A percentile compares a stretch with the other conserved stretches of the same genome.
Evolutionary conservation across 2,797 vertebrate genomes (phyloP).

Genomic region (Oreortyx pictus): DNA sequence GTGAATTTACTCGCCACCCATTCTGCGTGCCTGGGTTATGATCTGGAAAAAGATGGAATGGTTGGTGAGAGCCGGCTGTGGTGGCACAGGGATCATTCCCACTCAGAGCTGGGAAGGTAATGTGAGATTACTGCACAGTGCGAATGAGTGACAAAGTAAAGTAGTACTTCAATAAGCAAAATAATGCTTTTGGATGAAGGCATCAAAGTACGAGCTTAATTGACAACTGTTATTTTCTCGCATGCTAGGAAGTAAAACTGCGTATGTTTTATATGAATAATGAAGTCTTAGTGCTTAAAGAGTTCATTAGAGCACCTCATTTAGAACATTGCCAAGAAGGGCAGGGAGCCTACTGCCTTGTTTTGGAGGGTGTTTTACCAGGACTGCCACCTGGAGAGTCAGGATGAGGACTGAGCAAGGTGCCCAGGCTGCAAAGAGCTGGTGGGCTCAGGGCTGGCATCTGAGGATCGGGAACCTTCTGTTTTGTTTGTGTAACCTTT

Average conservation of each 20-base stretch:
- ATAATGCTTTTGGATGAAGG: constrained; percentile 28
- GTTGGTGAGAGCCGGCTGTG: constrained; percentile 17
- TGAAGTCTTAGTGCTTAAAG: constrained; percentile 18
- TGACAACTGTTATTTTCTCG: constrained; percentile 39
- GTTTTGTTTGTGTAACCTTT: neutral
- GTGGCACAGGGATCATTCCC: constrained; percentile 36
- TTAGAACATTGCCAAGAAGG: neutral
- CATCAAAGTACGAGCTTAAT: constrained; percentile 43
- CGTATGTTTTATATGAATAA: constrained; percentile 7
- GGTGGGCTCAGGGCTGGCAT: neutral
- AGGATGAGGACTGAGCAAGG: fast-evolving
- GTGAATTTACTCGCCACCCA: constrained; percentile 40
- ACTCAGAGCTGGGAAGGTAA: constrained; percentile 6
- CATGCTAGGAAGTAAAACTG: neutral
- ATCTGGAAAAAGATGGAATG: constrained; percentile 64
- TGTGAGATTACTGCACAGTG: neutral
- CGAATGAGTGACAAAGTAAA: constrained; percentile 48
- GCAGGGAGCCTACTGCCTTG: neutral
- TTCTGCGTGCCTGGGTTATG: constrained; percentile 53
- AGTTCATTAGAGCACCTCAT: neutral
- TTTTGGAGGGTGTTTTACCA: neutral
- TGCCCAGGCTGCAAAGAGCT: neutral
- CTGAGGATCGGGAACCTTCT: neutral
- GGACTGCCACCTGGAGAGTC: neutral
- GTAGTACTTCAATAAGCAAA: constrained; percentile 27